Evolutionary conservation across 2,113 vertebrate genomes (phyloP).

Genomic region (Eidolon helvum): DNA sequence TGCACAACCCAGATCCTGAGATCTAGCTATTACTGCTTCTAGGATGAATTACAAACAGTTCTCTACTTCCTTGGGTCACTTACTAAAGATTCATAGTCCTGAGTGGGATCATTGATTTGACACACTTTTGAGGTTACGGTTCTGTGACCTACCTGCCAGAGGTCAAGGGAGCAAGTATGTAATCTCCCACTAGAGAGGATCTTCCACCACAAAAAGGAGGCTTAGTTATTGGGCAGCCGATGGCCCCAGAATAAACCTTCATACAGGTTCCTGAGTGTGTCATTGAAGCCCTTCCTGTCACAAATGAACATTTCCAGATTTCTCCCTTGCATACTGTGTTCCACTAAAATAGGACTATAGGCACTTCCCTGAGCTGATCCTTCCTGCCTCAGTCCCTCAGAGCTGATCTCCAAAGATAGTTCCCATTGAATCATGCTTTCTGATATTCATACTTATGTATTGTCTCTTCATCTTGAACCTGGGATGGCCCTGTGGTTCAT

Average conservation of each 20-base stretch:
- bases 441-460: neutral
- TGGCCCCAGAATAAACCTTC: neutral
- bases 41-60: neutral
- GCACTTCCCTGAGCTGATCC: neutral
- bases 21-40: neutral
- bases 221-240: neutral
- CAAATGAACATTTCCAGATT: neutral
- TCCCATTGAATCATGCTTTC: neutral
- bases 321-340: neutral
- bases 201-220: neutral
- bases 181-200: neutral
- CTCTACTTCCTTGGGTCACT: neutral
- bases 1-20: neutral
- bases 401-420: neutral
- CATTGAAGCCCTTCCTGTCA: neutral
- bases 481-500: neutral
- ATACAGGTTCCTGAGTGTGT: neutral
- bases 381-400: neutral
- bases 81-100: neutral
- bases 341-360: neutral
- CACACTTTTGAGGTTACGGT: neutral
- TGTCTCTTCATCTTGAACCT: neutral
- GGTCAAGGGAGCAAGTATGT: neutral
- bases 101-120: neutral
- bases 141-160: neutral